phyloP scores from a whole-genome alignment of 2,113 vertebrate species.

The Actenoides hombroni region DNA sequence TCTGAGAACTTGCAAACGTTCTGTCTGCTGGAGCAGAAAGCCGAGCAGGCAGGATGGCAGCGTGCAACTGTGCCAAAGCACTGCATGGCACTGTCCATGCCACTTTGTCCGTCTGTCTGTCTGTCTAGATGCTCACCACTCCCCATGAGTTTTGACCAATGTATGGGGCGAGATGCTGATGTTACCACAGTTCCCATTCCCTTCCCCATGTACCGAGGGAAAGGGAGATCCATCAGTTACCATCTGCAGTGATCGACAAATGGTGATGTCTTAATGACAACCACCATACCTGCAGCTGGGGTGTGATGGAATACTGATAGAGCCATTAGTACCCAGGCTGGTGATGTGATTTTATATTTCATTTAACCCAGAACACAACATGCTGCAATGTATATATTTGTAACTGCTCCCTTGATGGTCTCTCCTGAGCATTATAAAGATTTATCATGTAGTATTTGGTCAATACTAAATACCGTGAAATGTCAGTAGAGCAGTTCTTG shows the following conservation, averaged over 20 bases:
- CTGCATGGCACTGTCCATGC: not conserved
- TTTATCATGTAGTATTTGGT: slow-evolving; percentile 68
- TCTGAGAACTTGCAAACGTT: not conserved
- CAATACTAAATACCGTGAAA: slow-evolving; percentile 70
- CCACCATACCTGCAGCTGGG: slow-evolving; percentile 19
- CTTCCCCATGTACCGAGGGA: not conserved
- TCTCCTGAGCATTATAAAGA: slow-evolving; percentile 66
- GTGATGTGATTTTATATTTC: slow-evolving; percentile 45
- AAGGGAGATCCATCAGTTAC: not conserved
- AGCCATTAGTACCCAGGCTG: slow-evolving; percentile 37
- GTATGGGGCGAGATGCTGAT: not conserved
- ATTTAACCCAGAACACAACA: slow-evolving; percentile 62
- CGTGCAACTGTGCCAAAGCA: accelerated
- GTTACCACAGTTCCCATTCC: accelerated
- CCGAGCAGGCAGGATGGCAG: accelerated
- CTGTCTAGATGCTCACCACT: not conserved
- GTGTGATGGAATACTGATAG: slow-evolving; percentile 36
- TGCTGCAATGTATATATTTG: slow-evolving; percentile 62
- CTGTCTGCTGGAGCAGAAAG: not conserved
- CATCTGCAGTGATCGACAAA: not conserved
- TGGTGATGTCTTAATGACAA: slow-evolving; percentile 27
- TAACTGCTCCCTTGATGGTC: slow-evolving; percentile 62
- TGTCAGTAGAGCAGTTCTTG: slow-evolving; percentile 63
- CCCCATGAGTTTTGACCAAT: not conserved
- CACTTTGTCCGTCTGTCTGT: not conserved